Percentiles rank a stretch among this genome's conserved stretches.
phyloP scores from a whole-genome alignment of 2,797 vertebrate genomes.

The Geotrypetes seraphini region DNA sequence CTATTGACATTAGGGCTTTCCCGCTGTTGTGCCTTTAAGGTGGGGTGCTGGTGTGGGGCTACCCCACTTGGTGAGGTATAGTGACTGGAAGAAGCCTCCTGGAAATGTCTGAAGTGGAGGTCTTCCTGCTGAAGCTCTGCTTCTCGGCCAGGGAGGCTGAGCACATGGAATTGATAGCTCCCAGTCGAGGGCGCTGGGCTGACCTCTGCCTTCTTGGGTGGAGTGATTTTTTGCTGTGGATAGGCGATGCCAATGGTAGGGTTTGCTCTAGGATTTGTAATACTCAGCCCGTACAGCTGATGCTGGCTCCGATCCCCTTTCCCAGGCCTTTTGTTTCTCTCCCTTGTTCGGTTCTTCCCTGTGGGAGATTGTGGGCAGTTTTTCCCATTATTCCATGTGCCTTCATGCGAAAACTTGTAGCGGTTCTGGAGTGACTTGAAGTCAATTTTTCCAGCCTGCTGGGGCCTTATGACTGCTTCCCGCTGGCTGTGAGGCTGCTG shows the following conservation, averaged over 20 bases:
- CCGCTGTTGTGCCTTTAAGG: conserved; percentile 25
- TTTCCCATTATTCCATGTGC: conserved; percentile 66
- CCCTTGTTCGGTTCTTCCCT: conserved; percentile 62
- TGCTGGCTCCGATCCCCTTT: conserved; percentile 72
- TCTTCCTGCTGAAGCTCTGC: conserved; percentile 71
- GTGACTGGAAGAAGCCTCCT: conserved; percentile 62
- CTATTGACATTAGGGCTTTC: conserved; percentile 46
- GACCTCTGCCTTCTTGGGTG: conserved; percentile 68
- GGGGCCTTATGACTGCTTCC: conserved; percentile 79
- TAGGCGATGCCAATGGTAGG: conserved; percentile 78
- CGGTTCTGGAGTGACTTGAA: conserved; percentile 74
- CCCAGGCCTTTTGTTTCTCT: conserved; percentile 59
- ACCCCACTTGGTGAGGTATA: conserved; percentile 81
- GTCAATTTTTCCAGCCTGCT: conserved; percentile 75
- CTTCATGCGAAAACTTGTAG: conserved; percentile 56
- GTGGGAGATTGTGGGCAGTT: conserved; percentile 62
- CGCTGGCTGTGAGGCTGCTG: conserved; percentile 72
- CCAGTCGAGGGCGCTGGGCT: conserved; percentile 47
- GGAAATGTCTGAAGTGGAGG: conserved; percentile 68
- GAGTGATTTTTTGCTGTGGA: conserved; percentile 74
- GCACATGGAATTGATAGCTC: conserved; percentile 72
- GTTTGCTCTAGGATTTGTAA: conserved; percentile 64
- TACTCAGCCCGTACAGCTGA: conserved; percentile 77
- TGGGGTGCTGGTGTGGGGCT: conserved; percentile 45
- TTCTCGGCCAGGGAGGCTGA: conserved; percentile 64